Conservation (phyloP, 2,888 invertebrate genomes). For the Tolmerus cingulatus region DNA sequence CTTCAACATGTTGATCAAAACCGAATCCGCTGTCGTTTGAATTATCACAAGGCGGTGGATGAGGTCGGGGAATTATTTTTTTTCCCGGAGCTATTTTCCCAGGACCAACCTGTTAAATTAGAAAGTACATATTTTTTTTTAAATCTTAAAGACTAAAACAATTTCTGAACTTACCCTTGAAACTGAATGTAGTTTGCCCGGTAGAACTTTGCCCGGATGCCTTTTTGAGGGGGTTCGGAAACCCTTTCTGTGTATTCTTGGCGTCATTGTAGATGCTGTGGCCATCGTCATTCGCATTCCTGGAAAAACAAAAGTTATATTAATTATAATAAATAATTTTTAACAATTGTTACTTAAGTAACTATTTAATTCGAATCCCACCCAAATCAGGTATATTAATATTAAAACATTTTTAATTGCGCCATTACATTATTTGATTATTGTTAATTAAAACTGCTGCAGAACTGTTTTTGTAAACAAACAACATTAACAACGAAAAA, state of each 20-base stretch:
- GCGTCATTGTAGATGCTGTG: conserved; percentile 72
- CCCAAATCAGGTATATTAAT: background rate
- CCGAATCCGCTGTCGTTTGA: conserved; percentile 91
- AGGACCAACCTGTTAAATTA: conserved; percentile 55
- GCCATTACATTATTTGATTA: background rate
- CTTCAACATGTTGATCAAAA: conserved; percentile 76
- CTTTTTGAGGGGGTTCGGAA: conserved; percentile 74
- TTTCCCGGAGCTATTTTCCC: conserved; percentile 62
- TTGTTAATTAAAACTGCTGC: background rate
- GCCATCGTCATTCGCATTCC: conserved; percentile 80
- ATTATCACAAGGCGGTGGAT: conserved; percentile 77
- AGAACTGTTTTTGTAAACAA: background rate
- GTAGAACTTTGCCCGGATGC: conserved; percentile 64
- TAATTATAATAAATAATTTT: background rate
- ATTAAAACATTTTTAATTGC: background rate
- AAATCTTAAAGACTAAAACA: background rate
- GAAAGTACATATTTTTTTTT: background rate
- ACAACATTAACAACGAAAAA: background rate
- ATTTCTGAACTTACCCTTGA: conserved; percentile 62
- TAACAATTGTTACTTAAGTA: background rate
- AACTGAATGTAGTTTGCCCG: conserved; percentile 64
- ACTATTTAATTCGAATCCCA: background rate
- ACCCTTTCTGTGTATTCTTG: conserved; percentile 73
- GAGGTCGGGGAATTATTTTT: conserved; percentile 60
- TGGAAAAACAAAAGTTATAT: conserved; percentile 55